Conservation (phyloP, 2,888 invertebrate genomes). For the Hofmannophila pseudospretella region DNA sequence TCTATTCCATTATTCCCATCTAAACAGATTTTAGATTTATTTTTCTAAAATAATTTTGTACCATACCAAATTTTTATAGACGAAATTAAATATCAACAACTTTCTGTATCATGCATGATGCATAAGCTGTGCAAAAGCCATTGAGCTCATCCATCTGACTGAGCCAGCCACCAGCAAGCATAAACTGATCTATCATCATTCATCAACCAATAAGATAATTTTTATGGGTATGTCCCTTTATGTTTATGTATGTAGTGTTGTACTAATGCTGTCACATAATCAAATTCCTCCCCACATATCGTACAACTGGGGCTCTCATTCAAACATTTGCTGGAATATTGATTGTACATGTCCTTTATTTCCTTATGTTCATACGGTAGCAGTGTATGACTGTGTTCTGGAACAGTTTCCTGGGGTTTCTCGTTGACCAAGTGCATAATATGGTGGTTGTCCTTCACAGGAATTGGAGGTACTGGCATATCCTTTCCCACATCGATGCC, state of each 20-base stretch:
- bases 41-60: no score
- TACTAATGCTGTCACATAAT: slow-evolving; percentile 44
- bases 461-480: slow-evolving; percentile 20
- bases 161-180: no score
- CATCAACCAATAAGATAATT: no score
- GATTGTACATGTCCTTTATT: slow-evolving; percentile 38
- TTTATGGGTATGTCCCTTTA: slow-evolving; percentile 24
- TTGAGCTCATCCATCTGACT: no score
- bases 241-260: slow-evolving; percentile 53
- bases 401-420: slow-evolving; percentile 27
- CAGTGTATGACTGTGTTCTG: slow-evolving; percentile 26
- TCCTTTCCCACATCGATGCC: slow-evolving; percentile 56
- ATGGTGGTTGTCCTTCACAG: slow-evolving; percentile 29
- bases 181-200: no score
- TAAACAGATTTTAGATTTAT: no score
- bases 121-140: no score
- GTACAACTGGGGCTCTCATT: slow-evolving; percentile 41
- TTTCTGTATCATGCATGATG: no score
- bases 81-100: no score
- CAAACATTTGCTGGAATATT: slow-evolving; percentile 24
- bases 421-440: slow-evolving; percentile 38
- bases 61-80: no score
- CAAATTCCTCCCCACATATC: slow-evolving; percentile 52
- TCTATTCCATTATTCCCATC: no score
- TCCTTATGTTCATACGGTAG: slow-evolving; percentile 34